Evolutionary conservation across 2,888 invertebrate genomes (phyloP), one percentile per base, ranked within the genome.

Genomic region (Lumbricus terrestris): DNA sequence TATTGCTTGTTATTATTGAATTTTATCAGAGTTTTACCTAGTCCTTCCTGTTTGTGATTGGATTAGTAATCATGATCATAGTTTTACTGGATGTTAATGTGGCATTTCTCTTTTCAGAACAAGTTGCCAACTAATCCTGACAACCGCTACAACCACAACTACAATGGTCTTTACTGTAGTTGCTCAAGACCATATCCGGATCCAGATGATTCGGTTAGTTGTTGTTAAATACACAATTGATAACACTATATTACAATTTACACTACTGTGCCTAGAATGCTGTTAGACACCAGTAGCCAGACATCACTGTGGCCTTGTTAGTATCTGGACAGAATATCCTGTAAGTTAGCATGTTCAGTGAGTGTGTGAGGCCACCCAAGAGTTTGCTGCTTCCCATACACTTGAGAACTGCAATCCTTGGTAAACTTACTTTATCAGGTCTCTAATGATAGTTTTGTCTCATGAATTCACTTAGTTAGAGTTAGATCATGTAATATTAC

Each of bases 181-280:
- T 99, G 99, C 94, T 96, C 97, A 83, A 96, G 98, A 90, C 98
- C 98, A 0, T 99, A 99, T 95, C 99, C 99, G 23, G 99, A 99
- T 95, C 97, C 97, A 0, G 98, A 98, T 20, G 96, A 97, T 94
- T 94, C 94, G 90, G 96, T 96, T n/a, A 34, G 20, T 16, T 83
- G 40, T 42, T 88, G 29, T 35, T 37, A 47, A 88, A 92, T 93
- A 88, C 91, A 95, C 94, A 92, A 96, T 82, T 97, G 93, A 99
- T 99, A 98, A 96, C 98, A n/a, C 11, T 69, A 69, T 29, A 69
- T 8, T 69, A 11, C 29, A 69, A 69, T 69, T 69, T 69, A 69
- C 69, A 69, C 8, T 69, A n/a, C 1, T 69, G 69, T 69, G 16
- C 11, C n/a, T 11, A 29, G 69, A 69, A 69, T 69, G n/a, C 11